Base-by-base conservation (phyloP, 2,888 invertebrate genomes). In the Pilophorus perplexus region DNA sequence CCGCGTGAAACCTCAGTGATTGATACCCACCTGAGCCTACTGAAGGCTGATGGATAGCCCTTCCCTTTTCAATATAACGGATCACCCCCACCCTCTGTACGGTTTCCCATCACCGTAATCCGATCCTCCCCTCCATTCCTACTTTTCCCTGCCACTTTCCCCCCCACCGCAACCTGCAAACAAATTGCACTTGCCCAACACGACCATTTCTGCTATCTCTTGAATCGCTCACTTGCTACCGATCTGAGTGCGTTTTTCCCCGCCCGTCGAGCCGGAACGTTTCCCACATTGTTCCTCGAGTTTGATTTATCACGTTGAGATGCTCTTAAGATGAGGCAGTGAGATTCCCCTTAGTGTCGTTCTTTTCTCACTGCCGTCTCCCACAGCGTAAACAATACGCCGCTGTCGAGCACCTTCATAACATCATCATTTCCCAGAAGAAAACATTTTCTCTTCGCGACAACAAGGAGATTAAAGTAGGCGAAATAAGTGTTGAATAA, bases 41-140 rank as follows among this genome's bases (percentile, higher is more conserved):
- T 55, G 38, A 38, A 38, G 38, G 55, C 55, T 55, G 55, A 55
- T 55, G 55, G 55, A 55, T 55, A 2, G 55, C 37, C 55, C 12
- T n/a, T 42, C 52, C 38, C 55, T 38, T 55, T 55, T 55, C 55
- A 55, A 55, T 55, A 55, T 10, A n/a, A n/a, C n/a, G n/a, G n/a
- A n/a, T n/a, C n/a, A 52, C 52, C 52, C 52, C 16, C 52, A 27
- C 27, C 33, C 16, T 18, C 14, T 18, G 27, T 18, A 10, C 54
- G 8, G 16, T 55, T 38, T 38, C 10, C 14, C 42, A 5, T 42
- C 42, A 6, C 14, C 20, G 37, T 55, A 52, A 55, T 55, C 55
- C 55, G 22, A 37, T 37, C 38, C 27, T 33, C 20, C 52, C 2
- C 28, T 44, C 14, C n/a, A n/a, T n/a, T n/a, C n/a, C 12, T 50